Evolutionary conservation across 2,113 vertebrate genomes (phyloP), one percentile per base, ranked within the genome.

Genomic region (Semicossyphus pulcher): DNA sequence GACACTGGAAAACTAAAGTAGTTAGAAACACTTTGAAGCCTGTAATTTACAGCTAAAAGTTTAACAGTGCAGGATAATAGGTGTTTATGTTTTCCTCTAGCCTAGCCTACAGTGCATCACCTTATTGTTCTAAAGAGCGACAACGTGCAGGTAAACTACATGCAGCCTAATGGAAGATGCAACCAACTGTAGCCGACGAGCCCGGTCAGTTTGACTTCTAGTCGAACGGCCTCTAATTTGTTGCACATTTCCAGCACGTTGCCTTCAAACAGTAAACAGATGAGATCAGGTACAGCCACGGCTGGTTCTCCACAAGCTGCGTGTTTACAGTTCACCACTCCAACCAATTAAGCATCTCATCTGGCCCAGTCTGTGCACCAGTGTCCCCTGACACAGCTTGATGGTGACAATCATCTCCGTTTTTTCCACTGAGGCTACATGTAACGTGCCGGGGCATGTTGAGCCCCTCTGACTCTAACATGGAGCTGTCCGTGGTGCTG

Each of bases 401-500:
- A 52, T 5, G 72, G 63, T 80, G 80, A 72, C 83, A 66, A 20
- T 74, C 62, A 62, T 29, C 26, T 59, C 48, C 1, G 14, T 54
- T 63, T 54, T 63, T 81, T 68, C 79, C 70, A 21, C 20, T 61
- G 72, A 39, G 53, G 67, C 44, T 16, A 37, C 53, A 7, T 20
- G 59, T 21, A 52, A 70, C 72, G 10, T 53, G 85, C 45, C 48
- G 6, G 77, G 75, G 16, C 83, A 59, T 49, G 57, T 64, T 25
- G 47, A 34, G 51, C 12, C 52, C 34, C 41, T 25, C 9, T 18
- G 57, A 47, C 45, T 57, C 2, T 23, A 52, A 12, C 73, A 32
- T 5, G 21, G 83, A 81, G 78, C 92, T 94, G 87, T 92, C 93
- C 90, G 18, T 78, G 92, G 93, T 93, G 31, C 92, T 94, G 93